These are phyloP conservation scores for Galeruca laticollis DNA, from an alignment of 2,888 invertebrate genomes.

Conservation along the genomic window DNA sequence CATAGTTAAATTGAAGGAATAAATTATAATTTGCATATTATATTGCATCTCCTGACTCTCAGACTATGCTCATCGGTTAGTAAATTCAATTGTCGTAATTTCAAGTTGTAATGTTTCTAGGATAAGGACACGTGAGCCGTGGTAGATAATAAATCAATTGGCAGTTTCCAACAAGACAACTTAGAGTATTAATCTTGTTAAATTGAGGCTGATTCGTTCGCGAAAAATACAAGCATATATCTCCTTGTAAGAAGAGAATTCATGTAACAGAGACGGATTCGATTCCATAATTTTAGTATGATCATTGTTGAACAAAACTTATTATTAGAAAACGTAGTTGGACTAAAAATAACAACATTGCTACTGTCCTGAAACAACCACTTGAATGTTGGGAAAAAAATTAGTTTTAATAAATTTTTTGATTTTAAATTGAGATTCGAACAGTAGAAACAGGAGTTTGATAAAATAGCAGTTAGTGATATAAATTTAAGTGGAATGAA, in stretches of 20 bases:
- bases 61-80: slow-evolving; percentile 20
- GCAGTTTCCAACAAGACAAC: slow-evolving; percentile 41
- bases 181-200: slow-evolving; percentile 44
- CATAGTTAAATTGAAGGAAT: slow-evolving; percentile 19
- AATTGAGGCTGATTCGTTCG: slow-evolving; percentile 41
- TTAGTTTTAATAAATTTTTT: no score
- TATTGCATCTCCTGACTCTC: slow-evolving; percentile 31
- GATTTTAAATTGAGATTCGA: no score
- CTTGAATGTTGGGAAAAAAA: no score
- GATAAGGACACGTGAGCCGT: slow-evolving; percentile 37
- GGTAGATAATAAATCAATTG: slow-evolving; percentile 45
- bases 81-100: slow-evolving; percentile 35
- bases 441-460: no score
- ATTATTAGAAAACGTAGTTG: no score
- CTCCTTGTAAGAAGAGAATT: slow-evolving; percentile 30
- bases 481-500: no score
- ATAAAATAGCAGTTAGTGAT: no score
- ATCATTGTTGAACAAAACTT: slow-evolving; percentile 20
- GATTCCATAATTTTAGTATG: slow-evolving; percentile 1
- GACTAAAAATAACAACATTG: no score
- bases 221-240: slow-evolving; percentile 43
- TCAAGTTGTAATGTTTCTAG: slow-evolving; percentile 32
- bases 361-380: no score
- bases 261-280: slow-evolving; percentile 28
- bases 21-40: slow-evolving; percentile 35